Conservation (phyloP, 2,797 vertebrate genomes). For the Myotis findleyi region DNA sequence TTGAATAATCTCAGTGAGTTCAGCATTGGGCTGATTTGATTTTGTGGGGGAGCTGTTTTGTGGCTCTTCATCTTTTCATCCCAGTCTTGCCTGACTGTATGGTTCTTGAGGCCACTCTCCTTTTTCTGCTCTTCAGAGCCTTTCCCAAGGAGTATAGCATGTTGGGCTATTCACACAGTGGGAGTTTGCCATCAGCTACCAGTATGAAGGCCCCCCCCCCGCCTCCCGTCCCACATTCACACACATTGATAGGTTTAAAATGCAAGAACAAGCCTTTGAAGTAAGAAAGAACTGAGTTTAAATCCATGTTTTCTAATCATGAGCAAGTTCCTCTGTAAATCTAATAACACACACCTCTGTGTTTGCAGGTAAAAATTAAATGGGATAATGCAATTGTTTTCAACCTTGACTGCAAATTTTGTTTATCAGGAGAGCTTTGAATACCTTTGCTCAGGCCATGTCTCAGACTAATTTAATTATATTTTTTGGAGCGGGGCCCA, state of each 20-base stretch:
- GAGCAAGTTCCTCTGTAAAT: not conserved
- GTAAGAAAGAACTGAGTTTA: not conserved
- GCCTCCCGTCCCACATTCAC: not conserved
- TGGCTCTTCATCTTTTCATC: not conserved
- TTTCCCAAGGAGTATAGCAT: not conserved
- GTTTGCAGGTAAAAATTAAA: constrained; percentile 25
- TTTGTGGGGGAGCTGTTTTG: not conserved
- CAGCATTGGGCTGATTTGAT: not conserved
- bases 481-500: not conserved
- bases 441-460: constrained; percentile 17
- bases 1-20: not conserved
- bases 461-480: constrained; percentile 13
- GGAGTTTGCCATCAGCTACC: not conserved
- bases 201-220: not conserved
- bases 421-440: constrained; percentile 30
- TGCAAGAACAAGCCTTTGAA: not conserved
- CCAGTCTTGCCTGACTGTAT: not conserved
- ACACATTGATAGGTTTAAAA: not conserved
- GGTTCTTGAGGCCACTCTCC: not conserved
- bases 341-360: not conserved
- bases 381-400: constrained; percentile 7
- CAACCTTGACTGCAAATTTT: not conserved
- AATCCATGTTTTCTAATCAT: not conserved
- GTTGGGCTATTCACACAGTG: not conserved
- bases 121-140: not conserved